These are phyloP conservation scores for Cotesia glomerata DNA, from an alignment of 1,140 invertebrate species.

Conservation along the genomic window DNA sequence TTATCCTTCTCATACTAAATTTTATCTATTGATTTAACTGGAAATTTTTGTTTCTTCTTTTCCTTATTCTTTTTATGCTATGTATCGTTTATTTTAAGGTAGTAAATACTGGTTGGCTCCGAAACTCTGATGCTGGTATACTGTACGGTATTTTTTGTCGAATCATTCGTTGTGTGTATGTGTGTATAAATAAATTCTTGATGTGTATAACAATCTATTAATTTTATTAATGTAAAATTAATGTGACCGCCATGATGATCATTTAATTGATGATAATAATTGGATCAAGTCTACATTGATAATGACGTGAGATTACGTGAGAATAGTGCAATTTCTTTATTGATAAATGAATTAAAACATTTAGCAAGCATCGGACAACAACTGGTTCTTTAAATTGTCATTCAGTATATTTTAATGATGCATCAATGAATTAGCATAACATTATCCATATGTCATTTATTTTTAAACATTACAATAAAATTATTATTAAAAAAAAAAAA, in stretches of 20 bases:
- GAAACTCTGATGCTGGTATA: no score
- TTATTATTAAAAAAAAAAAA: no score
- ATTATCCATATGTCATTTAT: no score
- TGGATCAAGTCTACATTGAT: constrained; percentile 12
- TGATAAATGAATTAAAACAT: constrained; percentile 4
- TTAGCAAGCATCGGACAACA: not conserved
- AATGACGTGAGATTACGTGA: constrained; percentile 2
- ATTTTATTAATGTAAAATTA: constrained; percentile 4
- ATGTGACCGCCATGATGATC: not conserved
- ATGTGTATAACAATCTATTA: not conserved
- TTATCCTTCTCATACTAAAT: not conserved
- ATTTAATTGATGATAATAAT: constrained; percentile 18
- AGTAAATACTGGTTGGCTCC: no score
- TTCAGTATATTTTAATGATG: not conserved
- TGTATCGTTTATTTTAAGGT: not conserved
- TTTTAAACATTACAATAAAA: no score
- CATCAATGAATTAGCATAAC: no score
- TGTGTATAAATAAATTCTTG: no score
- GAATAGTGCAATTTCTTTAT: constrained; percentile 1
- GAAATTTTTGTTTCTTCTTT: not conserved
- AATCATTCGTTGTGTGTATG: no score
- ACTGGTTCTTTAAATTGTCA: not conserved
- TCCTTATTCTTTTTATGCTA: not conserved
- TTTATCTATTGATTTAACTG: not conserved
- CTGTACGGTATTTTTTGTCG: no score